Evolutionary conservation across 2,113 vertebrate species (phyloP).

Genomic region (Hemibagrus wyckioides): DNA sequence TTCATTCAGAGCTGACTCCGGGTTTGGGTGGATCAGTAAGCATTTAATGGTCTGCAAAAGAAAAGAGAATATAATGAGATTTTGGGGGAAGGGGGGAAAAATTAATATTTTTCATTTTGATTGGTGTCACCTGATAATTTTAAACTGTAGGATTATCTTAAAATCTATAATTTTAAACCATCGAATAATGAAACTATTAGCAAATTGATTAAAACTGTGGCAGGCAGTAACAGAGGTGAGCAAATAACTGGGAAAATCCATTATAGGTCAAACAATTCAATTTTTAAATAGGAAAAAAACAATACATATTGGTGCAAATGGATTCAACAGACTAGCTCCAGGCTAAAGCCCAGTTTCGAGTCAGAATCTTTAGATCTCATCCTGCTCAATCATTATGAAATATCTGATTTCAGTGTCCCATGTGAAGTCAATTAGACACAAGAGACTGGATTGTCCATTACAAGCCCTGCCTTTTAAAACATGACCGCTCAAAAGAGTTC

Average conservation of each 20-base stretch:
- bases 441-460: not conserved
- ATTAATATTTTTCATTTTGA: not conserved
- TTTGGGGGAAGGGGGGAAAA: not conserved
- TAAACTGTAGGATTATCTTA: too few species aligned
- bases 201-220: not conserved
- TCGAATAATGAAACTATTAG: not conserved
- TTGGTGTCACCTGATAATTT: not conserved
- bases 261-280: not conserved
- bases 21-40: conserved; percentile 92
- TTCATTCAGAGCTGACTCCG: conserved; percentile 87
- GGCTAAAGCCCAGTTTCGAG: not conserved
- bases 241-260: not conserved
- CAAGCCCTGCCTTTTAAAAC: not conserved
- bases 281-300: not conserved
- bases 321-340: not conserved
- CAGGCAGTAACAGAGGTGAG: not conserved
- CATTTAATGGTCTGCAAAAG: conserved; percentile 86
- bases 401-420: not conserved
- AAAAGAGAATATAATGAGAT: not conserved
- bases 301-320: not conserved
- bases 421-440: not conserved
- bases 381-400: not conserved
- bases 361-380: not conserved
- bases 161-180: too few species aligned
- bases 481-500: not conserved